Percentiles rank a stretch among this genome's conserved stretches.
Evolutionary conservation across 2,888 invertebrate species (phyloP).

Genomic region (Lomographa bimaculata): DNA sequence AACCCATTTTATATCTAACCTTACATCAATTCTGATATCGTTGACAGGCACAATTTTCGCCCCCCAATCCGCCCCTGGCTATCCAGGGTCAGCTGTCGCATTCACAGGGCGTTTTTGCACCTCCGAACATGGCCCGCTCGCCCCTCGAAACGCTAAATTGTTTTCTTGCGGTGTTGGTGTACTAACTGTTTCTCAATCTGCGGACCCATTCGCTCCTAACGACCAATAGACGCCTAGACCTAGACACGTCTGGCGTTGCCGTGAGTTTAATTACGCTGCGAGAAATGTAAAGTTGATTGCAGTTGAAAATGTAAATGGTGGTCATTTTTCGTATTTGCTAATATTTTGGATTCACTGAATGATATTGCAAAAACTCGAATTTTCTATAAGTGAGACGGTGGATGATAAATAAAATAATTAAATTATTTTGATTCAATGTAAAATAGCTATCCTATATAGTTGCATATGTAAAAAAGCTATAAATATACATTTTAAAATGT

Average conservation of each 20-base stretch:
- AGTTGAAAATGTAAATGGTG: conserved; percentile 1
- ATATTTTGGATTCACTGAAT: too few species aligned
- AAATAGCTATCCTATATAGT: too few species aligned
- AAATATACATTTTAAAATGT: too few species aligned
- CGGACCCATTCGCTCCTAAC: conserved; percentile 34
- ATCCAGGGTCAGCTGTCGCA: conserved; percentile 69
- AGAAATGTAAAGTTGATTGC: conserved; percentile 16
- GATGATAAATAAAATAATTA: background rate
- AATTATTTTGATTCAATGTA: conserved; percentile 23
- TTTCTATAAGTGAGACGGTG: too few species aligned
- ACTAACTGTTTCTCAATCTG: too few species aligned
- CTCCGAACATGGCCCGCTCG: conserved; percentile 40
- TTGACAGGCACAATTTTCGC: conserved; percentile 11
- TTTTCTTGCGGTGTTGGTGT: conserved; percentile 59
- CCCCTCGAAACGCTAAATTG: conserved; percentile 63
- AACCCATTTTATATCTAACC: too few species aligned
- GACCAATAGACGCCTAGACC: conserved; percentile 18
- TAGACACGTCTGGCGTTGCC: conserved; percentile 26
- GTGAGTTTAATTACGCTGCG: conserved; percentile 24
- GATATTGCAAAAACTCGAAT: too few species aligned
- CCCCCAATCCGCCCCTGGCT: conserved; percentile 50
- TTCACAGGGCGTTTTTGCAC: conserved; percentile 75
- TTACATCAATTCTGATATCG: too few species aligned
- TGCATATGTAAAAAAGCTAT: too few species aligned
- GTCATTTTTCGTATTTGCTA: background rate